Evolutionary conservation across 1,140 invertebrate species (phyloP), one percentile per base, ranked within the genome.

Genomic region (Hirudo medicinalis): DNA sequence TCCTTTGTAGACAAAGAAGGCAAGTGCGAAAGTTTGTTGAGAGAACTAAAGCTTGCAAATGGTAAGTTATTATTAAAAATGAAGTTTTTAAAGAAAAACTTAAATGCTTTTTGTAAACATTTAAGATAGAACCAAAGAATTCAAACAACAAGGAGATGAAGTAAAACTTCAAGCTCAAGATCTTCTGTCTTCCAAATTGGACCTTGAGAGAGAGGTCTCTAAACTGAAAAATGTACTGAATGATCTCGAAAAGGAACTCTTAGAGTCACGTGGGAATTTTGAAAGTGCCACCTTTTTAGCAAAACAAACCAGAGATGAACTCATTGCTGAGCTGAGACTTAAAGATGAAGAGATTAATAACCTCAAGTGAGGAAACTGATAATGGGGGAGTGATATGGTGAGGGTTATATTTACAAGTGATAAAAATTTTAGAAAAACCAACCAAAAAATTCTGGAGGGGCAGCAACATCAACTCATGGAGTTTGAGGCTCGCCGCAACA

Each of bases 311-410:
- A n/a, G 9, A 2, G 57, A 63, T 32, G 20, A 63, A 15, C 29
- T 22, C 57, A 22, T 15, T 22, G 29, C 3, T n/a, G 57, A 63
- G 57, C 57, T 63, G 57, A 63, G 19, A 63, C 11, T 32, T 25
- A 63, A 63, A 63, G 57, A 63, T 63, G 57, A 63, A 13, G 57
- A 63, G 57, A 63, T 63, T 22, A 32, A 63, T 22, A 11, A 20
- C 11, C 57, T 63, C 6, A 63, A 63, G 57, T 63, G 57, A 63
- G 29, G 29, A 32, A 63, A 19, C 0, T 13, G 22, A 63, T 25
- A 63, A n/a, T 63, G 20, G 8, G 22, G 11, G 29, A 19, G 17
- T 25, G 8, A 25, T 63, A 22, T 11, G 9, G 57, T 11, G 13
- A 63, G 8, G 1, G 22, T 25, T 25, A 63, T 32, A 63, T 63